A percentile compares a stretch with the other conserved stretches of the same genome.
These are phyloP conservation scores for Magallana nippona DNA, from an alignment of 2,888 invertebrate genomes.

Conservation along the genomic window DNA sequence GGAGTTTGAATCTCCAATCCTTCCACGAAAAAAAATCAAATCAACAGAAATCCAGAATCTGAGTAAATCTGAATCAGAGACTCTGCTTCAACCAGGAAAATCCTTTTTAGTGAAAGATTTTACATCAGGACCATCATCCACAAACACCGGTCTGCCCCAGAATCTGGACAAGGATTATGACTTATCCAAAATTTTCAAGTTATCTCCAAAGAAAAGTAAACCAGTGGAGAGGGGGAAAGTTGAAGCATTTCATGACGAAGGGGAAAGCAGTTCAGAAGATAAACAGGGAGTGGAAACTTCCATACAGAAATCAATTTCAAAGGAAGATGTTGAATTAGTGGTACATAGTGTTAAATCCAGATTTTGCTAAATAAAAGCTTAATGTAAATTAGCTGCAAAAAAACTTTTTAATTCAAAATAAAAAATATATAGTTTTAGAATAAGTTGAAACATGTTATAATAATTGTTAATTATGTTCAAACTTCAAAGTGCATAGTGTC, in stretches of 20 bases:
- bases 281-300: no score
- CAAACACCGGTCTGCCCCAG: background rate
- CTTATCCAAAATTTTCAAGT: conserved; percentile 18
- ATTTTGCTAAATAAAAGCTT: no score
- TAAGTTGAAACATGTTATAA: no score
- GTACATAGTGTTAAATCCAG: background rate
- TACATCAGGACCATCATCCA: background rate
- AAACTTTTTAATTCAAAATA: no score
- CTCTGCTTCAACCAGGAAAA: conserved; percentile 18
- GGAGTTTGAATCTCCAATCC: conserved; percentile 1
- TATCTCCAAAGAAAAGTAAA: background rate
- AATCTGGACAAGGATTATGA: conserved; percentile 2
- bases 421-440: no score
- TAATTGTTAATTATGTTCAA: no score
- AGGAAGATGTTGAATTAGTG: background rate
- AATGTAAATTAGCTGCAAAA: no score
- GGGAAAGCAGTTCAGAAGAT: background rate
- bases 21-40: conserved; percentile 22
- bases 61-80: background rate
- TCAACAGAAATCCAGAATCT: background rate
- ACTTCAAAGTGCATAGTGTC: no score
- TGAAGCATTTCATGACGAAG: background rate
- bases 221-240: no score
- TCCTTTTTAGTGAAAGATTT: background rate
- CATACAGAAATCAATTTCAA: background rate